Percentiles rank a stretch among this genome's conserved stretches.
Evolutionary conservation across 2,797 vertebrate species (phyloP).

Genomic region (Lindbergichthys nudifrons): DNA sequence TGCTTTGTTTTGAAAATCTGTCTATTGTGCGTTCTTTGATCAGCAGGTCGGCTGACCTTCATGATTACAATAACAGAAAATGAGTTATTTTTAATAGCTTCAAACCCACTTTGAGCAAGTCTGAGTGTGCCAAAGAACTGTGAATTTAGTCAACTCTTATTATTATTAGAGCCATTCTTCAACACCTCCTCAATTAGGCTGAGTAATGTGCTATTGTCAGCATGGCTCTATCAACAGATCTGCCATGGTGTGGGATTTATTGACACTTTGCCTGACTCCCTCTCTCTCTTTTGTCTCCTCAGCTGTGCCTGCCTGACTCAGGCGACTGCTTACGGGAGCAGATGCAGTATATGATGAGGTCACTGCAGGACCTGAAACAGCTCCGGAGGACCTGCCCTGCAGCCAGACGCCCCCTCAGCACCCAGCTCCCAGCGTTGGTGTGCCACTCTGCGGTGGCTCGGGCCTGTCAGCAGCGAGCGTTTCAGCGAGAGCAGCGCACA

Average conservation of each 20-base stretch:
- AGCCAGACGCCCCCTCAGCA: slow-evolving; percentile 61
- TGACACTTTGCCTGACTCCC: slow-evolving; percentile 30
- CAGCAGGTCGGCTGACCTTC: slow-evolving; percentile 22
- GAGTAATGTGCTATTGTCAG: neutral
- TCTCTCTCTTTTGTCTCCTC: slow-evolving; percentile 52
- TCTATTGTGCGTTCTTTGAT: slow-evolving; percentile 29
- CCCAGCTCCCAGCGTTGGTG: slow-evolving; percentile 60
- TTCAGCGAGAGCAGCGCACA: slow-evolving; percentile 75
- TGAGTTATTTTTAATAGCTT: slow-evolving; percentile 12
- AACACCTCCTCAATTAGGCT: neutral
- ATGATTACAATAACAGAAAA: slow-evolving; percentile 34
- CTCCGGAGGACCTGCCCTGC: slow-evolving; percentile 70
- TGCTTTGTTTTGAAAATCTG: slow-evolving; percentile 44
- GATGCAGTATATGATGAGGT: slow-evolving; percentile 88
- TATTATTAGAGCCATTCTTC: slow-evolving; percentile 23
- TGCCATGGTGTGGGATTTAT: neutral
- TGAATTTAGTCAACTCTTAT: slow-evolving; percentile 7
- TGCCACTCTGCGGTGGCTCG: slow-evolving; percentile 75
- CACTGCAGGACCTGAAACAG: slow-evolving; percentile 85
- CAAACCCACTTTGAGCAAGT: slow-evolving; percentile 28
- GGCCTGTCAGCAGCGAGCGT: slow-evolving; percentile 74
- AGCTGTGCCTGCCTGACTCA: slow-evolving; percentile 88
- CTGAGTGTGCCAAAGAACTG: slow-evolving; percentile 46
- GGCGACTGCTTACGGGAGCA: slow-evolving; percentile 82
- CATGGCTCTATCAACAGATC: slow-evolving; percentile 1